Percentiles rank a stretch among this genome's conserved stretches.
phyloP scores from a whole-genome alignment of 2,113 vertebrate genomes.

The Aix galericulata region DNA sequence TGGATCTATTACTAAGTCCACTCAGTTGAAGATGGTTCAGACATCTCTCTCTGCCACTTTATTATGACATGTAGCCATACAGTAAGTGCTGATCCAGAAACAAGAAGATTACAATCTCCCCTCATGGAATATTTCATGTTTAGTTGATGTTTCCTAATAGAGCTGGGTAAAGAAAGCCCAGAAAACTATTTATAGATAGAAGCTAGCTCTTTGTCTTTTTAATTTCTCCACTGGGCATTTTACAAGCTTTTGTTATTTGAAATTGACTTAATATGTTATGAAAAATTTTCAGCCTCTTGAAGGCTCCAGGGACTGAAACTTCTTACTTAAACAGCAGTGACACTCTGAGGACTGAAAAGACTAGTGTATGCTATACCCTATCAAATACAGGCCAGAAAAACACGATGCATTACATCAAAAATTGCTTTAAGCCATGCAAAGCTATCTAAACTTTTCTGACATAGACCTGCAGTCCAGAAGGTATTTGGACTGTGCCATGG shows the following conservation, averaged over 20 bases:
- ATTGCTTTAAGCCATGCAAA: background rate
- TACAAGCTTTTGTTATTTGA: background rate
- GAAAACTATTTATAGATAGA: background rate
- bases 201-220: background rate
- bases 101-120: background rate
- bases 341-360: background rate
- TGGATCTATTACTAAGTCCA: background rate
- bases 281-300: background rate
- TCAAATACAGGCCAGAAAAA: background rate
- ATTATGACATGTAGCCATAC: rapidly evolving
- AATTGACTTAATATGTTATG: background rate
- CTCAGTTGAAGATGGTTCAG: background rate
- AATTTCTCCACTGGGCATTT: background rate
- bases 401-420: background rate
- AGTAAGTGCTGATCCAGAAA: background rate
- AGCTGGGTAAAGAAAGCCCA: background rate
- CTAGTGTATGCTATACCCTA: background rate
- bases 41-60: background rate
- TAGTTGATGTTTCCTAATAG: background rate
- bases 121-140: background rate
- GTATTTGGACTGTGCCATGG: background rate
- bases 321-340: background rate
- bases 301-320: background rate
- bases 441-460: background rate
- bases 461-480: background rate